Evolutionary conservation across 2,113 vertebrate genomes (phyloP).

Genomic region (Aphyosemion australe): DNA sequence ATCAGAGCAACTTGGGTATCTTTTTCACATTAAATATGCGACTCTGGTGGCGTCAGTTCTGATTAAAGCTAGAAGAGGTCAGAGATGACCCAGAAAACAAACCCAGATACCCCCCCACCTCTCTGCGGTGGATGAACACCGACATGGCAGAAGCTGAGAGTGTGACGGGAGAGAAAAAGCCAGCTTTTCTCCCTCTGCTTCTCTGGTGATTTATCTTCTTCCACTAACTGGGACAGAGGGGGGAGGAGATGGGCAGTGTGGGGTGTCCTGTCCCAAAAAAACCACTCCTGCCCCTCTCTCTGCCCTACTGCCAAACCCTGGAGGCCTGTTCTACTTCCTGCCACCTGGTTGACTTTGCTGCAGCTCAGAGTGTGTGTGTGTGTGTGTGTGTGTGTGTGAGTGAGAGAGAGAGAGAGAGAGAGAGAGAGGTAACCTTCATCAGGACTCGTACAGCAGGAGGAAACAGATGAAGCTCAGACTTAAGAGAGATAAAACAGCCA

Average conservation of each 20-base stretch:
- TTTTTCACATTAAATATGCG: not conserved
- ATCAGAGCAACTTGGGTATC: not conserved
- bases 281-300: slow-evolving; percentile 9
- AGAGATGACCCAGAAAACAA: slow-evolving; percentile 31
- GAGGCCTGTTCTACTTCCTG: slow-evolving; percentile 72
- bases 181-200: slow-evolving; percentile 43
- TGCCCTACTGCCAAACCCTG: slow-evolving; percentile 54
- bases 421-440: slow-evolving; percentile 42
- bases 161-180: slow-evolving; percentile 32
- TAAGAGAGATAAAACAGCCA: slow-evolving; percentile 37
- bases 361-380: slow-evolving; percentile 25
- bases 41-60: not conserved
- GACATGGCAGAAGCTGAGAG: slow-evolving; percentile 31
- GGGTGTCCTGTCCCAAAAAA: slow-evolving; percentile 50
- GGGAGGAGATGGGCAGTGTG: slow-evolving; percentile 32
- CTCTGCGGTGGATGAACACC: slow-evolving; percentile 24
- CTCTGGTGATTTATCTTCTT: slow-evolving; percentile 58
- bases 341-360: slow-evolving; percentile 74
- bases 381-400: slow-evolving; percentile 10
- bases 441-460: slow-evolving; percentile 27
- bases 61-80: slow-evolving; percentile 13
- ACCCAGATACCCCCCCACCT: not conserved
- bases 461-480: slow-evolving; percentile 21
- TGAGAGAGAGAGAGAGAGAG: slow-evolving; percentile 2
- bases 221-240: slow-evolving; percentile 64